Percentiles rank a stretch among this genome's conserved stretches.
phyloP scores from a whole-genome alignment of 1,140 invertebrate species.

The Aradophagus sp. region DNA sequence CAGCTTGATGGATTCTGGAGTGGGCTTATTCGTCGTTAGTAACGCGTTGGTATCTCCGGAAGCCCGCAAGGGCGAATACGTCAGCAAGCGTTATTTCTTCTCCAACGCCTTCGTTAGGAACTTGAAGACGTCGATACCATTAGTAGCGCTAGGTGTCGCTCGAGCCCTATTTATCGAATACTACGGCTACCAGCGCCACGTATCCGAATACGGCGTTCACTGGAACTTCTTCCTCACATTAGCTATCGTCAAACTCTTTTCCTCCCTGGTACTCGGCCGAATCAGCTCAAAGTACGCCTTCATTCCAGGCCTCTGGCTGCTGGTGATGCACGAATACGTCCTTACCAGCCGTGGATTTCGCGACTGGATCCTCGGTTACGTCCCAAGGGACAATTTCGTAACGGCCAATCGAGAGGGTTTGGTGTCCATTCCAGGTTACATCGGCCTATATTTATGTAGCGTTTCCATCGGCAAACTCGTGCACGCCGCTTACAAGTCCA shows the following conservation, averaged over 20 bases:
- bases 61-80: slow-evolving; percentile 66
- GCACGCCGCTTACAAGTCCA: slow-evolving; percentile 63
- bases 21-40: slow-evolving; percentile 90
- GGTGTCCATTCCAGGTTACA: slow-evolving; percentile 87
- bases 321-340: slow-evolving; percentile 82
- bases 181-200: slow-evolving; percentile 88
- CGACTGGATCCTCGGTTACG: slow-evolving; percentile 82
- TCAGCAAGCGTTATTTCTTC: slow-evolving; percentile 62
- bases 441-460: slow-evolving; percentile 86
- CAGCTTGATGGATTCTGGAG: slow-evolving; percentile 95
- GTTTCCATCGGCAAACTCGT: slow-evolving; percentile 81
- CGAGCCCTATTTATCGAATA: slow-evolving; percentile 80
- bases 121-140: slow-evolving; percentile 75
- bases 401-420: slow-evolving; percentile 93
- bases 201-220: slow-evolving; percentile 94
- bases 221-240: slow-evolving; percentile 98
- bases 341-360: slow-evolving; percentile 79
- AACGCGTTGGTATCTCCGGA: slow-evolving; percentile 87
- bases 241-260: slow-evolving; percentile 86
- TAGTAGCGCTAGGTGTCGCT: slow-evolving; percentile 82
- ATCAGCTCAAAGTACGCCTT: slow-evolving; percentile 71
- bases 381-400: slow-evolving; percentile 78
- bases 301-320: slow-evolving; percentile 75
- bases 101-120: slow-evolving; percentile 21
- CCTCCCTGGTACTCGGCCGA: slow-evolving; percentile 76